Evolutionary conservation across 2,888 invertebrate species (phyloP).

Genomic region (Hydropsyche betteni): DNA sequence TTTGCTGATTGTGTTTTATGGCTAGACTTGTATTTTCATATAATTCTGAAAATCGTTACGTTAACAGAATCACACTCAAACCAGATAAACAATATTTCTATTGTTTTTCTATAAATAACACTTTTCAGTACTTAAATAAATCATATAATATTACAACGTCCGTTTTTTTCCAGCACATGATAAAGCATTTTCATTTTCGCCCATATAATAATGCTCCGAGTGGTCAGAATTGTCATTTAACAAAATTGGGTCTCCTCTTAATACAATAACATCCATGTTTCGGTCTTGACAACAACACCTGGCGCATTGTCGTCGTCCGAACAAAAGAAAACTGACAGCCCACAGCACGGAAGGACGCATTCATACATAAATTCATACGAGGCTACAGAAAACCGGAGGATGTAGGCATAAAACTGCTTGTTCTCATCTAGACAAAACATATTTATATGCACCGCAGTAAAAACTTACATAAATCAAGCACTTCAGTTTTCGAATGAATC

Average conservation of each 20-base stretch:
- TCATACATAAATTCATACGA: background rate
- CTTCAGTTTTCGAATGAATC: slow-evolving; percentile 5
- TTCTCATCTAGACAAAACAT: slow-evolving; percentile 6
- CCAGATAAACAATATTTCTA: no score
- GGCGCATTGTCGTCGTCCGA: slow-evolving; percentile 3
- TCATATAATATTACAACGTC: no score
- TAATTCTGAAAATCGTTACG: no score
- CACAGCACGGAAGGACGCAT: background rate
- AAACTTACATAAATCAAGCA: slow-evolving; percentile 34
- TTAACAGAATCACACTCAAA: no score
- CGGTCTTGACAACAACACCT: background rate
- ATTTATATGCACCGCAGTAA: slow-evolving; percentile 34
- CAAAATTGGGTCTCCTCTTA: slow-evolving; percentile 40
- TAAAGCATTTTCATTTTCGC: no score
- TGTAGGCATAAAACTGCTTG: slow-evolving; percentile 5
- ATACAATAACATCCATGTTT: slow-evolving; percentile 36
- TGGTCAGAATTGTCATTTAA: slow-evolving; percentile 38
- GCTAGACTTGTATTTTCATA: no score
- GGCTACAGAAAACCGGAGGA: background rate
- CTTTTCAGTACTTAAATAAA: no score
- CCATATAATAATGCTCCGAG: background rate
- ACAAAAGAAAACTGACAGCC: background rate
- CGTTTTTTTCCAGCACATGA: no score
- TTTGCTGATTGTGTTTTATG: no score
- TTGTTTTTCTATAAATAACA: no score